Evolutionary conservation across 2,797 vertebrate species (phyloP).

Genomic region (Coracias cyanogaster): DNA sequence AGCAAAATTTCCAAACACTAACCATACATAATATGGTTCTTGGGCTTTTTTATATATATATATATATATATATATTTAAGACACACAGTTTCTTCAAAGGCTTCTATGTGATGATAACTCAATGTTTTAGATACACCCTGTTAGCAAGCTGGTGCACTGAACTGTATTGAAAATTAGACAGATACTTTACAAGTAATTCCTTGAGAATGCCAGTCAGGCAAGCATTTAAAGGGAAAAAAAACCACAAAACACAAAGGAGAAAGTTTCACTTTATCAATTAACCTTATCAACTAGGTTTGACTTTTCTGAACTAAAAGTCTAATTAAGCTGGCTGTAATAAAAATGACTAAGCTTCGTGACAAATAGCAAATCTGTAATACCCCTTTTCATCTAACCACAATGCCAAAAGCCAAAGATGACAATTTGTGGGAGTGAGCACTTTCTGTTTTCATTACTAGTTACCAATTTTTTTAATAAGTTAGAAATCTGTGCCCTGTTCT

Average conservation of each 20-base stretch:
- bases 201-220: not conserved
- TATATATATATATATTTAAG: accelerated
- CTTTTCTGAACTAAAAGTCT: not conserved
- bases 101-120: not conserved
- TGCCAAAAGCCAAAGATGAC: not conserved
- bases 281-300: not conserved
- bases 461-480: not conserved
- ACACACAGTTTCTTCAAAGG: not conserved
- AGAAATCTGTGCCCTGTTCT: not conserved
- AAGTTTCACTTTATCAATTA: not conserved
- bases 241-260: not conserved
- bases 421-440: not conserved
- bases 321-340: not conserved
- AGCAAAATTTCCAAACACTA: not conserved
- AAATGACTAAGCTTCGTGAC: not conserved
- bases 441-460: not conserved
- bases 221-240: not conserved
- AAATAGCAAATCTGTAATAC: not conserved
- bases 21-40: not conserved
- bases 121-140: no score
- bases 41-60: not conserved
- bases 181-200: not conserved
- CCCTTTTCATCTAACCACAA: not conserved
- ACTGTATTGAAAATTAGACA: not conserved
- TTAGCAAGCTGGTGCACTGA: not conserved